Evolutionary conservation across 1,140 invertebrate species (phyloP), one percentile per base, ranked within the genome.

Genomic region (Heterodera schachtii): DNA sequence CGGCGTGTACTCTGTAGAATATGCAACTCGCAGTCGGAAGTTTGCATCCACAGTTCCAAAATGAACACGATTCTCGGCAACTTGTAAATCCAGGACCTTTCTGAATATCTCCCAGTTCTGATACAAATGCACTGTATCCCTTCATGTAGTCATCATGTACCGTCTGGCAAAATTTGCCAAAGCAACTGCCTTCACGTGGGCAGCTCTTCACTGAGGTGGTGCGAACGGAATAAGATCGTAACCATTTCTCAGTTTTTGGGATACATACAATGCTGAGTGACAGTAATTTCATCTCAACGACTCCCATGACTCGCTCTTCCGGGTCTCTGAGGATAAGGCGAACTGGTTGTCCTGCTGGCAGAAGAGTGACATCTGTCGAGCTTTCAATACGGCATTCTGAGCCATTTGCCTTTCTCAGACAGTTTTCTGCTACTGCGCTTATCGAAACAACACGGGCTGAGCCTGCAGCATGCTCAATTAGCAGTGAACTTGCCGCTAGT

Each of bases 391-490:
- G 47, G 47, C 44, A 21, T 73, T 73, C 71, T 16, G 47, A 7
- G 16, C 71, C 44, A 73, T 73, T 49, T 3, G 47, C 47, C 31
- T 21, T 16, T n/a, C 71, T 19, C 19, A 5, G 19, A 21, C 71
- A 74, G n/a, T 8, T 43, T 74, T 74, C 73, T 21, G 73, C 52
- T 6, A 43, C 19, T 9, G 73, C 73, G 52, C n/a, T 74, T 43
- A 47, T 46, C 19, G 73, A 74, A 43, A 74, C 52, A 1, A 74
- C 52, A 41, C 13, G 49, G 5, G 49, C 49, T 2, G 49, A 11
- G 8, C 49, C 49, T 52, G 2, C 49, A 8, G 49, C 13, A 0
- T 7, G 8, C 49, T 52, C 49, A 11, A 52, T 7, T 8, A 8
- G 8, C 49, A 8, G 13, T 8, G 49, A 8, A 0, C 8, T 52